Evolutionary conservation across 2,113 vertebrate genomes (phyloP), one percentile per base, ranked within the genome.

Genomic region (Elgaria multicarinata): DNA sequence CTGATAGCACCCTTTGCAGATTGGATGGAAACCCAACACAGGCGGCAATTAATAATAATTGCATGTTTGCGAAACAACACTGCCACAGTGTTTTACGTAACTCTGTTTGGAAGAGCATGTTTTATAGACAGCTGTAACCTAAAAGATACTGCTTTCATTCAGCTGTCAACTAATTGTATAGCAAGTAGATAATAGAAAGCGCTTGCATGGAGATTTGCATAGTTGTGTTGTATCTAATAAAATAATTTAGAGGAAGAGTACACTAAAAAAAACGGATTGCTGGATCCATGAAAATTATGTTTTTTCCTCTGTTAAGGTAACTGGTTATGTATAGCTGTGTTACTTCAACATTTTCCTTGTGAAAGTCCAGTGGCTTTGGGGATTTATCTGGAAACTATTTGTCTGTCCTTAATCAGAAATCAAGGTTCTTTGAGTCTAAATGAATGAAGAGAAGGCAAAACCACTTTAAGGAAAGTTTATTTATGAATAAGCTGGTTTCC

Each of bases 1-100:
- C 95, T 94, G 93, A 96, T 96, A 96, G 81, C 39, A 33, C 83
- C 93, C 86, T 71, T 62, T 87, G 91, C 62, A 90, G 83, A 71
- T 67, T 91, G 92, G 85, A 53, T 64, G 77, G 91, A 95, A 95
- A 90, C 87, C 79, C 67, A n/a, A 94, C 94, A 84, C 67, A 58
- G 33, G 72, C 83, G 22, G 67, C 93, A 94, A 92, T 95, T 95
- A 96, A 94, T 93, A 96, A 93, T 93, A 93, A 89, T 2, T 75
- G 83, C 62, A 62, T 53, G 55, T 87, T 79, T 89, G 67, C 33
- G 24, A 66, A 87, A 87, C 66, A 90, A 84, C 90, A 89, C 50
- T 75, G 89, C 67, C 36, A 24, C 39, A 58, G 46, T 33, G 46
- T n/a, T 0, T 0, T 81, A 33, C 77, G 55, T 66, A 50, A 62